Conservation (phyloP, 2,888 invertebrate species). For the Eupithecia dodoneata region DNA sequence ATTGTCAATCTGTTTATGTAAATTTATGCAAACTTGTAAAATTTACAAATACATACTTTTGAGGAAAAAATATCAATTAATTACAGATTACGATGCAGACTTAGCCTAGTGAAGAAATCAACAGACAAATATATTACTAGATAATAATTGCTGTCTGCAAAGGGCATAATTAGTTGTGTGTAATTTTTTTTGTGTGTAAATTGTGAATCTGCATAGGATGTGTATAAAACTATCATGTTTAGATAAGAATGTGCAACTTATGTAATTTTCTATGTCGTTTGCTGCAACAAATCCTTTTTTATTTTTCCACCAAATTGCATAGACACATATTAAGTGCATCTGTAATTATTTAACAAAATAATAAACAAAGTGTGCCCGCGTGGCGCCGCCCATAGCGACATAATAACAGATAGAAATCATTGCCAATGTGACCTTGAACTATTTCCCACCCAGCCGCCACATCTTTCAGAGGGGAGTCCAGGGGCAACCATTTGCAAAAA, state of each 20-base stretch:
- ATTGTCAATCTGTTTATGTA: too few relatives aligned
- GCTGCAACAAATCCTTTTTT: too few relatives aligned
- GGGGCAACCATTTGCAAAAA: background rate
- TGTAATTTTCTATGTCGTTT: too few relatives aligned
- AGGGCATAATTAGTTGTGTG: too few relatives aligned
- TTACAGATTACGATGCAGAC: background rate
- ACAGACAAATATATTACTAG: too few relatives aligned
- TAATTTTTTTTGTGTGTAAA: too few relatives aligned
- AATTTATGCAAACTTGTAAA: background rate
- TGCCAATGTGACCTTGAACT: slow-evolving; percentile 11
- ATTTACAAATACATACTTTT: background rate
- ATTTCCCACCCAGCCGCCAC: background rate
- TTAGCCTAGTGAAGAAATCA: too few relatives aligned
- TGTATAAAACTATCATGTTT: too few relatives aligned
- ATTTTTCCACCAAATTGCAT: background rate
- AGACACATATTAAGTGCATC: background rate
- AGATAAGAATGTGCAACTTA: too few relatives aligned
- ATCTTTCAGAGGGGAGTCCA: slow-evolving; percentile 19
- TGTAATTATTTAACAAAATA: background rate
- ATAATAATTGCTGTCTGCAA: too few relatives aligned
- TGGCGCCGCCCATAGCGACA: background rate
- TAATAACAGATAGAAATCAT: slow-evolving; percentile 1
- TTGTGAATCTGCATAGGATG: too few relatives aligned
- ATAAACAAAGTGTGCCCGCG: background rate
- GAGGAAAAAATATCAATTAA: background rate